phyloP scores from a whole-genome alignment of 2,113 vertebrate species.

The Sitta europaea region DNA sequence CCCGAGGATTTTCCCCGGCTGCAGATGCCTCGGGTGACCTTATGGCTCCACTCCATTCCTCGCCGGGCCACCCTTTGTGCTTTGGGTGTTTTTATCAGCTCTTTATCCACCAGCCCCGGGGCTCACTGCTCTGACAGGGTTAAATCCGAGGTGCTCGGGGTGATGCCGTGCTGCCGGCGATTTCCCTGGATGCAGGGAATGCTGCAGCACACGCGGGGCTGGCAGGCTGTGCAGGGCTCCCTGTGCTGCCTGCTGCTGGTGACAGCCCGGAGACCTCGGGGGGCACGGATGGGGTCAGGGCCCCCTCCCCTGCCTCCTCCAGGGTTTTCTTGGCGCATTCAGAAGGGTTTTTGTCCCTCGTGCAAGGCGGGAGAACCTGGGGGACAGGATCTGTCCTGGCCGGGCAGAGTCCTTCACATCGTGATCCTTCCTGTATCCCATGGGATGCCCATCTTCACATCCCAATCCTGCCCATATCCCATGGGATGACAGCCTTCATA shows the following conservation, averaged over 20 bases:
- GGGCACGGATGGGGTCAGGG: neutral
- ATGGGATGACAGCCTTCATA: neutral
- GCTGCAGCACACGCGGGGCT: neutral
- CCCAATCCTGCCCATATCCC: accelerated
- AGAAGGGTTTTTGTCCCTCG: neutral
- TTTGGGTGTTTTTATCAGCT: neutral
- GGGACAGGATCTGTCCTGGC: neutral
- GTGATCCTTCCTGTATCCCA: accelerated
- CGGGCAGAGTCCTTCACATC: neutral
- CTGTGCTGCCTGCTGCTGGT: neutral
- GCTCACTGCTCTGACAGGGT: neutral
- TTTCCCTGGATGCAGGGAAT: neutral
- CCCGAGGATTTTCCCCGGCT: neutral
- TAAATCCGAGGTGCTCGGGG: too few species aligned
- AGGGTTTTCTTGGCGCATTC: neutral
- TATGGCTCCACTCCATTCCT: neutral
- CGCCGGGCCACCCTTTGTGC: neutral
- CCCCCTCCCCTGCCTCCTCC: neutral
- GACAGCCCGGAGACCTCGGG: neutral
- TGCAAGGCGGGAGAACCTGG: neutral
- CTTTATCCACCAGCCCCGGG: neutral
- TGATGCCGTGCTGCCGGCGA: too few species aligned
- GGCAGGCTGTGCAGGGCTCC: neutral
- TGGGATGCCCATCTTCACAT: too few species aligned
- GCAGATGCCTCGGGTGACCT: neutral